Percentiles rank a stretch among this genome's conserved stretches.
Evolutionary conservation across 2,888 invertebrate genomes (phyloP).

Genomic region (Crioceris asparagi): DNA sequence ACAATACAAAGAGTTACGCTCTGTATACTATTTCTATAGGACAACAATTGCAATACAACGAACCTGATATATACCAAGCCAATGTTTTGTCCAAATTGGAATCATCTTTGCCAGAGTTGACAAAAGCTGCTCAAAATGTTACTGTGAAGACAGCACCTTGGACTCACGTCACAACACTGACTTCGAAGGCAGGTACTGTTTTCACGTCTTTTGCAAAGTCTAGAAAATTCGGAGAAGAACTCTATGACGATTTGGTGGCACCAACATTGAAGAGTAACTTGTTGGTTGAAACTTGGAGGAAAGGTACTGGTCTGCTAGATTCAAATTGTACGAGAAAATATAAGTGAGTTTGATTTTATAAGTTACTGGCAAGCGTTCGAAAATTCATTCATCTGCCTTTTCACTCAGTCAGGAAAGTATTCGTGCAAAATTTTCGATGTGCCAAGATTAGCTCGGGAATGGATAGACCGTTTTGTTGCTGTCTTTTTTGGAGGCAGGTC

Average conservation of each 20-base stretch:
- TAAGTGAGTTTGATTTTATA: constrained; percentile 47
- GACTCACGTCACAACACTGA: constrained; percentile 50
- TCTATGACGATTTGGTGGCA: constrained; percentile 74
- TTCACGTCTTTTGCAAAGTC: constrained; percentile 82
- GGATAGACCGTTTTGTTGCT: no score
- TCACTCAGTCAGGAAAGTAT: no score
- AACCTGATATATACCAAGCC: constrained; percentile 62
- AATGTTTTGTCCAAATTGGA: constrained; percentile 51
- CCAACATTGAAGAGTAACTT: constrained; percentile 59
- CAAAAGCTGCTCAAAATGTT: constrained; percentile 46
- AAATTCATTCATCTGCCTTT: no score
- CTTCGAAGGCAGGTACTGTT: constrained; percentile 45
- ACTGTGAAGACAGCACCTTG: constrained; percentile 51
- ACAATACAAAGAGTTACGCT: no score
- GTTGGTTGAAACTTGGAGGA: constrained; percentile 81
- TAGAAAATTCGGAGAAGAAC: constrained; percentile 63
- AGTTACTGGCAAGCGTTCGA: no score
- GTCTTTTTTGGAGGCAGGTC: no score
- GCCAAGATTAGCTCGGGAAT: no score
- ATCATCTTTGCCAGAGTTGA: constrained; percentile 44
- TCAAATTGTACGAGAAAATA: constrained; percentile 61
- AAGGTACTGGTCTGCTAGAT: constrained; percentile 64
- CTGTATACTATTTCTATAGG: no score
- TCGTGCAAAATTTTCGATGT: no score
- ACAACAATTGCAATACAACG: constrained; percentile 65